Evolutionary conservation across 2,797 vertebrate species (phyloP).

Genomic region (Xenentodon cancila): DNA sequence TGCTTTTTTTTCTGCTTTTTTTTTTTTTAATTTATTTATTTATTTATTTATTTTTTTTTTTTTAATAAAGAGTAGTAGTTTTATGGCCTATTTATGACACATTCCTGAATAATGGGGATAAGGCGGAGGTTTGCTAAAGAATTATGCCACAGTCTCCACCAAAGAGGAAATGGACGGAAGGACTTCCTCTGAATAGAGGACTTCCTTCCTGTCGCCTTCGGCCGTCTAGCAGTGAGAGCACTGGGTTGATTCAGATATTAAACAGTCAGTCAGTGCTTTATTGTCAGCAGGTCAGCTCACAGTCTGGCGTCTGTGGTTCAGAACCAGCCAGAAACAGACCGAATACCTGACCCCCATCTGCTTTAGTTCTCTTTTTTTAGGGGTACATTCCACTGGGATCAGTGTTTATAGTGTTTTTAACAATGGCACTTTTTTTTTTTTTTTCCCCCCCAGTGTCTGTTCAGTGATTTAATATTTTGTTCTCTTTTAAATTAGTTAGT

Average conservation of each 20-base stretch:
- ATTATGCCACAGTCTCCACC: slow-evolving; percentile 35
- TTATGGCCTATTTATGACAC: slow-evolving; percentile 13
- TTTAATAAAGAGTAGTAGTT: no score
- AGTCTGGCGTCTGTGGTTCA: slow-evolving; percentile 19
- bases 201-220: slow-evolving; percentile 77
- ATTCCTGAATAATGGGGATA: slow-evolving; percentile 44
- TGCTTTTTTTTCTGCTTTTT: no score
- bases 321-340: no score
- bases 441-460: neutral
- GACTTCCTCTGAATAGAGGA: slow-evolving; percentile 53
- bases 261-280: slow-evolving; percentile 39
- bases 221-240: slow-evolving; percentile 57
- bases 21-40: no score
- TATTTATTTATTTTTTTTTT: no score
- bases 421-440: slow-evolving; percentile 27
- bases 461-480: slow-evolving; percentile 1
- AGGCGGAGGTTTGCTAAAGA: slow-evolving; percentile 15
- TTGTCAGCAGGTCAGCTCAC: slow-evolving; percentile 14
- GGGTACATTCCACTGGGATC: slow-evolving; percentile 44
- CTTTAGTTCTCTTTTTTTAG: slow-evolving; percentile 59
- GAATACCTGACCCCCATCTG: slow-evolving; percentile 62
- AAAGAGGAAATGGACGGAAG: slow-evolving; percentile 60
- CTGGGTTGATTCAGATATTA: slow-evolving; percentile 36
- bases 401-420: slow-evolving; percentile 41
- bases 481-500: slow-evolving; percentile 15